Conservation (phyloP, 2,113 vertebrate species). For the Syngnathus typhle region DNA sequence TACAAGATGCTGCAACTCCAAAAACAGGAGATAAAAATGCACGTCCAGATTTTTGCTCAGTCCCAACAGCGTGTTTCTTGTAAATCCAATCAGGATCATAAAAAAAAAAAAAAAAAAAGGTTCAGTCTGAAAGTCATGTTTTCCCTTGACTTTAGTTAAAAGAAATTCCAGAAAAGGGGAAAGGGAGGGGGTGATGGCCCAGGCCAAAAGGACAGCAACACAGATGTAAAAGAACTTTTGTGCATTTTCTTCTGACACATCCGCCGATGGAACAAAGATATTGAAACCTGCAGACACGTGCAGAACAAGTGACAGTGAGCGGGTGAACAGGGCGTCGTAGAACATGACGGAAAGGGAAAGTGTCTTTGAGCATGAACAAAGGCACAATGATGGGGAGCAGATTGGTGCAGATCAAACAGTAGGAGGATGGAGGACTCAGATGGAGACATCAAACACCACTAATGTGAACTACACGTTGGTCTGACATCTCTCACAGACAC, state of each 20-base stretch:
- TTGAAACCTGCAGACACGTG: constrained; percentile 31
- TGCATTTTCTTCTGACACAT: constrained; percentile 37
- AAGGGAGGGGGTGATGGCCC: background rate
- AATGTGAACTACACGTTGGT: constrained; percentile 62
- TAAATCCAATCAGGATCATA: constrained; percentile 39
- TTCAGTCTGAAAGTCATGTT: constrained; percentile 26
- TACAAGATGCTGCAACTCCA: background rate
- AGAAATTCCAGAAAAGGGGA: constrained; percentile 8
- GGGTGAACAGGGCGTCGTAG: constrained; percentile 42
- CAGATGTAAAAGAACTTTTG: constrained; percentile 31
- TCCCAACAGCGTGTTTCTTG: constrained; percentile 19
- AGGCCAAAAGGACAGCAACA: constrained; percentile 1
- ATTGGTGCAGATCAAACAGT: constrained; percentile 67
- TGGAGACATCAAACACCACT: constrained; percentile 68
- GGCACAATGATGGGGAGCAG: constrained; percentile 64
- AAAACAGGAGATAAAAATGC: constrained; percentile 13
- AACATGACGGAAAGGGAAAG: constrained; percentile 60
- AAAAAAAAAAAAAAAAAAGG: constrained; percentile 10
- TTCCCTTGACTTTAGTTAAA: constrained; percentile 24
- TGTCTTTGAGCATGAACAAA: constrained; percentile 67
- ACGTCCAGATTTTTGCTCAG: constrained; percentile 17
- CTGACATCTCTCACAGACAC: constrained; percentile 28
- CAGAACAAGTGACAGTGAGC: constrained; percentile 40
- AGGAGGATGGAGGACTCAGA: constrained; percentile 57
- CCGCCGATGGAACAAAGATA: constrained; percentile 43